Percentiles rank a stretch among this genome's conserved stretches.
Evolutionary conservation across 2,797 vertebrate species (phyloP).

Genomic region (Phoebastria nigripes): DNA sequence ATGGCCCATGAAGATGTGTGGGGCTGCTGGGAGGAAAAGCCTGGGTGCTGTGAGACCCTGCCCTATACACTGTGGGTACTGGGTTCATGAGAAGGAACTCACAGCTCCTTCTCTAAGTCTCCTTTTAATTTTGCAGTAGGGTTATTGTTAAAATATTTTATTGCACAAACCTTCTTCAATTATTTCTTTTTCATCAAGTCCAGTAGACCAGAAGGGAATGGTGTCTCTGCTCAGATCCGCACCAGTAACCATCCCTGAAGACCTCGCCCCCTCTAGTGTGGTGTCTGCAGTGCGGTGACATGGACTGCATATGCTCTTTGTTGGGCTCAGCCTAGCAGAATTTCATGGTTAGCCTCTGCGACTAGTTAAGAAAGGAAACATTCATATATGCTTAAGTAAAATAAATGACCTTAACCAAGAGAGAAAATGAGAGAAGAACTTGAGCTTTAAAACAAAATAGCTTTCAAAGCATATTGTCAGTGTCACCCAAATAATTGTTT

Average conservation of each 20-base stretch:
- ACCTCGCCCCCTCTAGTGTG: neutral
- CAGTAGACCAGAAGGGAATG: neutral
- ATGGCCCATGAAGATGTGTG: neutral
- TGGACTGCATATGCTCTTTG: neutral
- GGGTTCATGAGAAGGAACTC: neutral
- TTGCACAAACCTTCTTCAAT: neutral
- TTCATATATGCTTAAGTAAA: neutral
- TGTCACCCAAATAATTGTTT: neutral
- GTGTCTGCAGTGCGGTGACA: neutral
- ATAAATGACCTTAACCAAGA: neutral
- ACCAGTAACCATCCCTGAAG: neutral
- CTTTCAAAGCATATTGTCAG: neutral
- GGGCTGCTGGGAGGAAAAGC: neutral
- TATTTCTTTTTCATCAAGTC: neutral
- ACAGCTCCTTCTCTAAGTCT: neutral
- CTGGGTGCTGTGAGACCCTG: neutral
- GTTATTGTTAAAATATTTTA: neutral
- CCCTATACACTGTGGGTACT: neutral
- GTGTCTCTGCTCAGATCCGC: neutral
- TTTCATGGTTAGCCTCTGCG: neutral
- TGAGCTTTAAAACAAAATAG: neutral
- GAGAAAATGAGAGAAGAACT: neutral
- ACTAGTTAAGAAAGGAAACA: neutral
- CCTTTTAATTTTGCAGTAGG: neutral
- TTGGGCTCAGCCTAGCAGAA: neutral